Conservation (phyloP, 1,140 invertebrate species). For the Triops longicaudatus region DNA sequence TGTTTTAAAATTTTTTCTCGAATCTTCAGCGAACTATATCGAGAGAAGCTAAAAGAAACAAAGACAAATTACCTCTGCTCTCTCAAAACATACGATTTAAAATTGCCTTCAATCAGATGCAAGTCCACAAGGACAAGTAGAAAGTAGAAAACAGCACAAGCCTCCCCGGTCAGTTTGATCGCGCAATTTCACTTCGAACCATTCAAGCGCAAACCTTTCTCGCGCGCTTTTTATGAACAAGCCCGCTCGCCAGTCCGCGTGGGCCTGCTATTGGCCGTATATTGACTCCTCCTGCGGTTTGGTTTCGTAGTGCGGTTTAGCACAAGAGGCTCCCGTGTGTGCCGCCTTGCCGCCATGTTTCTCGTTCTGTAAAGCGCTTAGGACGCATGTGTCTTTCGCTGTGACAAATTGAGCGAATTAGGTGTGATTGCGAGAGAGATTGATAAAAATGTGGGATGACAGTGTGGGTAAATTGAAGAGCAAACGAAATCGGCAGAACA, state of each 20-base stretch:
- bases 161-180: too few relatives aligned
- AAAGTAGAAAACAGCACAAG: too few relatives aligned
- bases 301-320: slow-evolving; percentile 20
- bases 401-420: slow-evolving; percentile 12
- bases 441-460: slow-evolving; percentile 26
- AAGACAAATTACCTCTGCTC: too few relatives aligned
- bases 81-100: too few relatives aligned
- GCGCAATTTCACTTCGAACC: too few relatives aligned
- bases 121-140: too few relatives aligned
- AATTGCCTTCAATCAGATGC: too few relatives aligned
- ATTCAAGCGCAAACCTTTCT: neutral
- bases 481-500: slow-evolving; percentile 20
- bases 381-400: slow-evolving; percentile 13
- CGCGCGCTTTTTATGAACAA: neutral
- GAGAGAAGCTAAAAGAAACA: too few relatives aligned
- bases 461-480: slow-evolving; percentile 28
- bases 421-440: slow-evolving; percentile 11
- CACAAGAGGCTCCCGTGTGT: neutral
- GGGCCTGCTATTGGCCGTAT: neutral
- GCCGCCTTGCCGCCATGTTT: slow-evolving; percentile 16
- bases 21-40: too few relatives aligned
- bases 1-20: too few relatives aligned
- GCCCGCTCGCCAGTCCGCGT: neutral
- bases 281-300: neutral
- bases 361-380: slow-evolving; percentile 19